Base-by-base conservation (phyloP, 2,113 vertebrate genomes). In the Brienomyrus brachyistius region DNA sequence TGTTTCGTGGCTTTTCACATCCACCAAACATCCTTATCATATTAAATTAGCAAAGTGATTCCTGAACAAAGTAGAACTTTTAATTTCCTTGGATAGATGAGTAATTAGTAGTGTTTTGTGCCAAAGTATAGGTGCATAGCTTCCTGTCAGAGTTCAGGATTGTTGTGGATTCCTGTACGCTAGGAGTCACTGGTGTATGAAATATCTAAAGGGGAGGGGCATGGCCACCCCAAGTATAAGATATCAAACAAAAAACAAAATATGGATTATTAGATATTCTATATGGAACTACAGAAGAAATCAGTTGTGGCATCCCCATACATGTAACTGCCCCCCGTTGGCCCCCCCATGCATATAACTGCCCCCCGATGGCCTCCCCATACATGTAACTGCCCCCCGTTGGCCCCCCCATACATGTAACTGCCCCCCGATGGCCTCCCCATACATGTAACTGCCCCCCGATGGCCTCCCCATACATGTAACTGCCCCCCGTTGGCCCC, bases 51-150 rank as follows among this genome's bases (percentile, higher is more conserved):
- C 51, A 51, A 86, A 86, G 48, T 35, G 21, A 54, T 54, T 87
- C 51, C 51, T 87, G 51, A 87, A 87, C 23, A 52, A 87, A 87
- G 51, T 87, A 56, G 51, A 87, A 87, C 85, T 56, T 87, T 54
- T 54, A 15, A 23, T 51, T 84, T 84, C 21, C 45, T 43, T 48
- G 19, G 82, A 48, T 48, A 48, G 43, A 48, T 48, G 80, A 47
- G 80, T 48, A 40, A 80, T 84, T 84, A 47, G 15, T 2, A 83
- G 82, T 48, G 74, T 80, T 77, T 77, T 40, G 13, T 2, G 1
- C 11, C 31, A 77, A 40, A 77, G 15, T 19, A 77, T n/a, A 35
- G 70, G 31, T 77, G 13, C 15, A 40, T 40, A 40, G 15, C 31
- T 17, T 15, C 11, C 27, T 74, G 31, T 40, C 70, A 77, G 70